phyloP scores from a whole-genome alignment of 2,113 vertebrate genomes.

The Urocynchramus pylzowi region DNA sequence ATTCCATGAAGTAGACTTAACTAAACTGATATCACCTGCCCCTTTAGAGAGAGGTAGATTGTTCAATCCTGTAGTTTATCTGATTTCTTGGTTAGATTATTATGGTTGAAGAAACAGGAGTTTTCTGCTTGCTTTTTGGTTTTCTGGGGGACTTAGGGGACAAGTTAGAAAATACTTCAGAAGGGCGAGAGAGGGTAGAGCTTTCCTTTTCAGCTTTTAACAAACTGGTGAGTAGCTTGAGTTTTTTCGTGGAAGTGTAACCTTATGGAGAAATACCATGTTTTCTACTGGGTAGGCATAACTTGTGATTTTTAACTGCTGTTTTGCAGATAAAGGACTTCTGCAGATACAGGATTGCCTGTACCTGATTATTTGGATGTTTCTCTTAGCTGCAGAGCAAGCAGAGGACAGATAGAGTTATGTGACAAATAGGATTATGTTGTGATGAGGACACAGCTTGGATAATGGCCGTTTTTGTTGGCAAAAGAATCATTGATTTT shows the following conservation, averaged over 20 bases:
- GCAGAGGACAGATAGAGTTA: not conserved
- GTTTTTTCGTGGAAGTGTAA: not conserved
- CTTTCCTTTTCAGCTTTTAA: not conserved
- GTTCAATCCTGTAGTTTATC: not conserved
- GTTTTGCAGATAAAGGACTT: not conserved
- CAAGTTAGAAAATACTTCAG: not conserved
- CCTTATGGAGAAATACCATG: rapidly evolving
- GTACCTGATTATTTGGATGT: not conserved
- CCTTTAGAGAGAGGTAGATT: not conserved
- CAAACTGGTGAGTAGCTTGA: not conserved
- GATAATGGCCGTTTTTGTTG: not conserved
- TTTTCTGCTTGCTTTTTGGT: not conserved
- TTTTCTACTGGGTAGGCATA: not conserved
- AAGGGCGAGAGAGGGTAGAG: not conserved
- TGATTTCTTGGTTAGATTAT: not conserved
- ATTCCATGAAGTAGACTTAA: not conserved
- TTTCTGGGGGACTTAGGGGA: not conserved
- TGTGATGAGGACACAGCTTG: not conserved
- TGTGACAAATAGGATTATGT: not conserved
- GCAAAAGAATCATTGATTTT: not conserved
- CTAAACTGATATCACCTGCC: not conserved
- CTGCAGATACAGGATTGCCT: not conserved
- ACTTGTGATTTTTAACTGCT: not conserved
- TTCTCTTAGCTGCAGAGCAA: not conserved
- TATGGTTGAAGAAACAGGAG: not conserved